Percentiles rank a stretch among this genome's conserved stretches.
Evolutionary conservation across 2,113 vertebrate genomes (phyloP).

Genomic region (Prietella phreatophila): DNA sequence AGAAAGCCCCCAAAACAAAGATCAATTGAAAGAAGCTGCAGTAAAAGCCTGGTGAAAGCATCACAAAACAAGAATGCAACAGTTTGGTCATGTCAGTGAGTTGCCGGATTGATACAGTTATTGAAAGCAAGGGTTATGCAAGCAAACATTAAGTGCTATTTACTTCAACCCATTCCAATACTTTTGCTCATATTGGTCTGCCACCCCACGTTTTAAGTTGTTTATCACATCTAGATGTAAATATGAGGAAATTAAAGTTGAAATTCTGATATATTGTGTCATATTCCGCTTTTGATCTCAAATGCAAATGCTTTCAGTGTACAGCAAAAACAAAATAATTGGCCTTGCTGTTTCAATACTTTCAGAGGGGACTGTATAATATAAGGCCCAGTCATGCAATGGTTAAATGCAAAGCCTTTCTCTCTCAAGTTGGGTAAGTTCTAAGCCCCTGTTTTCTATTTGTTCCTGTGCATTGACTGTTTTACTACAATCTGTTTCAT

Average conservation of each 20-base stretch:
- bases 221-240: neutral
- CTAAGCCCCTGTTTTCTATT: neutral
- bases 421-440: neutral
- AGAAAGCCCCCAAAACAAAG: no score
- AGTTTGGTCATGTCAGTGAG: no score
- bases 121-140: neutral
- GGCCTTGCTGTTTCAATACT: neutral
- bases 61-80: no score
- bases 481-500: neutral
- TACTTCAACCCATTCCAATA: no score
- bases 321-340: no score
- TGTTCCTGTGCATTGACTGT: neutral
- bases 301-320: neutral
- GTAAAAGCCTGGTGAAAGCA: no score
- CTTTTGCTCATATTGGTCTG: neutral
- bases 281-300: neutral
- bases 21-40: no score
- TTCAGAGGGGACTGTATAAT: neutral
- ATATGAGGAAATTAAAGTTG: neutral
- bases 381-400: neutral
- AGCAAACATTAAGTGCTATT: neutral
- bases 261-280: neutral
- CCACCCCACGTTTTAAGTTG: neutral
- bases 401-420: neutral
- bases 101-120: no score